phyloP scores from a whole-genome alignment of 2,797 vertebrate species.

The Acanthis flammea region DNA sequence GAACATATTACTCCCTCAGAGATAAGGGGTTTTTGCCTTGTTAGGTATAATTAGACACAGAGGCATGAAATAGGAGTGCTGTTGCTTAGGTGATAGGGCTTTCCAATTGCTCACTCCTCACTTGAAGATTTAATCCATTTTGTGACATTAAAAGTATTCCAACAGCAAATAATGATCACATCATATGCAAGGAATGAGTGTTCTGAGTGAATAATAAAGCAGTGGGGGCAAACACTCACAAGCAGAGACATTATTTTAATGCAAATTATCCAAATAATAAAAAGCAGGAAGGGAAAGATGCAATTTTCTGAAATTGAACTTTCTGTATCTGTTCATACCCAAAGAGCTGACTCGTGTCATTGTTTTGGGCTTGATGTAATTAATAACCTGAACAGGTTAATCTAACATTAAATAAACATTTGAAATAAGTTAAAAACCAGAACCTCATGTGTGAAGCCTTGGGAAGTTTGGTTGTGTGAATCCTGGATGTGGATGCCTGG shows the following conservation, averaged over 20 bases:
- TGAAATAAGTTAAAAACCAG: background rate
- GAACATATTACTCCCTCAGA: background rate
- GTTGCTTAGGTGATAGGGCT: constrained; percentile 46
- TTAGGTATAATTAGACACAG: background rate
- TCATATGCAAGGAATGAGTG: background rate
- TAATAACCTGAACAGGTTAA: background rate
- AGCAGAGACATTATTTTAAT: background rate
- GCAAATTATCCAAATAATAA: background rate
- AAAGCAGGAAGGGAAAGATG: background rate
- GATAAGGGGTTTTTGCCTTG: background rate
- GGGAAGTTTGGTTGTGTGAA: background rate
- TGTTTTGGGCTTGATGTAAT: background rate
- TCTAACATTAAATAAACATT: background rate
- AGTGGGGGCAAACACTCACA: background rate
- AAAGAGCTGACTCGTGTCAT: fast-evolving
- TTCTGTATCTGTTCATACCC: background rate
- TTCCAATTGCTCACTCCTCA: background rate
- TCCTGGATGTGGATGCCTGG: background rate
- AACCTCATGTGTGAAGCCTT: fast-evolving
- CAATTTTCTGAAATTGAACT: background rate
- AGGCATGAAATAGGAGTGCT: background rate
- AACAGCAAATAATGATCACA: background rate
- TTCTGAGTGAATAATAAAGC: background rate
- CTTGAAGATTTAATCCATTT: constrained; percentile 33
- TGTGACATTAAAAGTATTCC: constrained; percentile 10